A percentile compares a stretch with the other conserved stretches of the same genome.
phyloP scores from a whole-genome alignment of 1,140 invertebrate genomes.

The Calycopis cecrops region DNA sequence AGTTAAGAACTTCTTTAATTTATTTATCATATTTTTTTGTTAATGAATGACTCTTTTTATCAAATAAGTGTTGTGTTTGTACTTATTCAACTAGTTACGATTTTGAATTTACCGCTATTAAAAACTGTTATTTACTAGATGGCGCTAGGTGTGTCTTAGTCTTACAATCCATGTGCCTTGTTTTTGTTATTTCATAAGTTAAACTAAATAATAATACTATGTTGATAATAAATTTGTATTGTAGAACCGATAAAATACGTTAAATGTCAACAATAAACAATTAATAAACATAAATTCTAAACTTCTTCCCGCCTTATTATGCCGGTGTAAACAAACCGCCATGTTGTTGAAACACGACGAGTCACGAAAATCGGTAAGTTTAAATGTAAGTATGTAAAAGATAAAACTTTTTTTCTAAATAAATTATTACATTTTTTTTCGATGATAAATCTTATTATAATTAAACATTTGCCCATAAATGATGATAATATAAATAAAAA shows the following conservation, averaged over 20 bases:
- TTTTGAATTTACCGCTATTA: constrained; percentile 43
- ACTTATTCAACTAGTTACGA: no score
- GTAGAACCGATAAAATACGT: background rate
- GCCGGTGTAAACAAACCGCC: constrained; percentile 76
- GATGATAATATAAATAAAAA: constrained; percentile 16
- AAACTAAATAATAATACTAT: constrained; percentile 13
- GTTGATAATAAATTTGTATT: constrained; percentile 4
- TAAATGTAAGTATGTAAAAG: constrained; percentile 29
- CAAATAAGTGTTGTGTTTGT: no score
- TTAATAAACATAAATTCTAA: constrained; percentile 33
- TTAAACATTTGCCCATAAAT: background rate
- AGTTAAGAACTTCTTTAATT: background rate
- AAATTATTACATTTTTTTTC: background rate
- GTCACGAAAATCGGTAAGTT: constrained; percentile 40
- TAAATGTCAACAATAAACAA: background rate
- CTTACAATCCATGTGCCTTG: constrained; percentile 53
- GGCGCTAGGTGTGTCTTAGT: constrained; percentile 43
- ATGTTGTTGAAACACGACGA: constrained; percentile 66
- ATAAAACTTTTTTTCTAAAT: background rate
- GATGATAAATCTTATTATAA: background rate
- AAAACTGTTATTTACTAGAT: constrained; percentile 35
- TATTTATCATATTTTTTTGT: background rate
- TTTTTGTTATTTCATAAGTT: constrained; percentile 29
- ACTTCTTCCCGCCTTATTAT: constrained; percentile 67
- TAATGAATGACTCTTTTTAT: no score